These are phyloP conservation scores for Talpa occidentalis DNA, from an alignment of 2,113 vertebrate species.

Conservation along the genomic window DNA sequence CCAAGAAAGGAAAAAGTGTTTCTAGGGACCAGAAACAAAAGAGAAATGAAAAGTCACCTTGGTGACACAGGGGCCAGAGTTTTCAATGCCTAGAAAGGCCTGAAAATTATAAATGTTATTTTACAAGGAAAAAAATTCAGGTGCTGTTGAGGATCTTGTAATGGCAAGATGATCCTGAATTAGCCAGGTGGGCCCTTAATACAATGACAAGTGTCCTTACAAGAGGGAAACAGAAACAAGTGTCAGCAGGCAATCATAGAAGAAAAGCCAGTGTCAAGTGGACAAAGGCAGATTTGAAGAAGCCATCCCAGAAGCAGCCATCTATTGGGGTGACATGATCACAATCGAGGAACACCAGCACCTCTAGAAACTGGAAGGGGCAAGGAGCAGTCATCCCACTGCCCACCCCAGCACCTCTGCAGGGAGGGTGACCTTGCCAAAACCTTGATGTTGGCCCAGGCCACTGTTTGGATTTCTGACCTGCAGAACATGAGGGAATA, in stretches of 20 bases:
- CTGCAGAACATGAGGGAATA: background rate
- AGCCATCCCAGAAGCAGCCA: background rate
- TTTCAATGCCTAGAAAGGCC: background rate
- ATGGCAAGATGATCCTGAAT: background rate
- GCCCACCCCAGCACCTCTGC: background rate
- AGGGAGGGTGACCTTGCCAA: background rate
- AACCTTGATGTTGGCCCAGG: background rate
- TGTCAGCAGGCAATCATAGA: background rate
- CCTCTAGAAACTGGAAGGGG: accelerated
- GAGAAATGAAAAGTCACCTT: background rate
- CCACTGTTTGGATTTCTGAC: background rate
- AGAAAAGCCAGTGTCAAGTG: background rate
- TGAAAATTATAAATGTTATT: background rate
- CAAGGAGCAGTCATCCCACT: too few relatives aligned
- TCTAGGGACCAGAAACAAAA: background rate
- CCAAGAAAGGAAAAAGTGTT: background rate
- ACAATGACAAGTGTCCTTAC: background rate
- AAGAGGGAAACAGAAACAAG: background rate
- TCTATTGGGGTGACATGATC: background rate
- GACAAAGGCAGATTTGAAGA: too few relatives aligned
- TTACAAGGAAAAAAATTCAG: background rate
- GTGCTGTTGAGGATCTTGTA: background rate
- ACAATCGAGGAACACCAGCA: accelerated
- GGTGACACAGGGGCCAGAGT: background rate
- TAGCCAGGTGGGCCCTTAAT: background rate